phyloP scores from a whole-genome alignment of 2,797 vertebrate species.

The Typhlichthys subterraneus region DNA sequence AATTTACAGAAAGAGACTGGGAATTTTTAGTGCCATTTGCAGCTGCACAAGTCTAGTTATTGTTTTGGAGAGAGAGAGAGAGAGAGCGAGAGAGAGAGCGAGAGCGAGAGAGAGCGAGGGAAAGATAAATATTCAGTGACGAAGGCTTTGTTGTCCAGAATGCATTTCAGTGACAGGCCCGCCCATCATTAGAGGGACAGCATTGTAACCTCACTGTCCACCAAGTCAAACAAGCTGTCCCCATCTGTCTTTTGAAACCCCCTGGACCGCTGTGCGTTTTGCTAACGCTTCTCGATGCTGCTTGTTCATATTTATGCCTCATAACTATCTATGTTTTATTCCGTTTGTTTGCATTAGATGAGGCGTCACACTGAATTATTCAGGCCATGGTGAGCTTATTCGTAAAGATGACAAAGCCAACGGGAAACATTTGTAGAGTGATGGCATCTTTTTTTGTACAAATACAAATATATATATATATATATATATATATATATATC shows the following conservation, averaged over 20 bases:
- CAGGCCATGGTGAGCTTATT: conserved; percentile 37
- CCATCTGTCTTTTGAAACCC: conserved; percentile 49
- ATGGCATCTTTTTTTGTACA: not conserved
- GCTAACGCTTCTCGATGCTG: conserved; percentile 58
- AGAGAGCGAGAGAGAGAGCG: too few relatives aligned
- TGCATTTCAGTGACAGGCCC: conserved; percentile 54
- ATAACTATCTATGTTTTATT: conserved; percentile 66
- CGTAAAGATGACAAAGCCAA: conserved; percentile 45
- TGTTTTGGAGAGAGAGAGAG: conserved; percentile 42
- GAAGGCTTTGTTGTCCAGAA: conserved; percentile 62
- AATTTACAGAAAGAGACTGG: conserved; percentile 72
- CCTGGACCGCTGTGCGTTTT: conserved; percentile 26
- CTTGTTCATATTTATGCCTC: conserved; percentile 68
- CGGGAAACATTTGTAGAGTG: conserved; percentile 40
- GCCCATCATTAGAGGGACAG: conserved; percentile 48
- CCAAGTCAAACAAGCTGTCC: conserved; percentile 56
- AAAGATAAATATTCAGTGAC: not conserved
- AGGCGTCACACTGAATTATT: conserved; percentile 63
- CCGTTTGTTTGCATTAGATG: conserved; percentile 59
- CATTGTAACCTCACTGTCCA: conserved; percentile 30
- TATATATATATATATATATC: too few relatives aligned
- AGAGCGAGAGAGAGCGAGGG: too few relatives aligned
- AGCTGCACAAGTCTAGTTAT: conserved; percentile 72
- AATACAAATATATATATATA: not conserved
- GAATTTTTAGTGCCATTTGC: conserved; percentile 75